phyloP scores from a whole-genome alignment of 2,113 vertebrate genomes.

The Albula goreensis region DNA sequence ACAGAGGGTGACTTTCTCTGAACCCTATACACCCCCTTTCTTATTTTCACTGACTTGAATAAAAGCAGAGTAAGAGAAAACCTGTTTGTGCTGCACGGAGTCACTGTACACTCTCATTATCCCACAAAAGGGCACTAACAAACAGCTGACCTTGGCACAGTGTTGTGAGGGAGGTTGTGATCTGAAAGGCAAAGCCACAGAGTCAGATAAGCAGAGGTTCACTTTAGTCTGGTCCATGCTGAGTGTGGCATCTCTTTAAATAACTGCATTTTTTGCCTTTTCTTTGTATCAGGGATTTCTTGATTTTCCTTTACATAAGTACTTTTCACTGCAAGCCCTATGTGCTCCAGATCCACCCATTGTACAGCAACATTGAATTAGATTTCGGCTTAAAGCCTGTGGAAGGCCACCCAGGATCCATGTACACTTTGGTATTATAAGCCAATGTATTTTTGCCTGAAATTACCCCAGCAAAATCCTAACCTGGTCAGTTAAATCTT shows the following conservation, averaged over 20 bases:
- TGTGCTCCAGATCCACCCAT: constrained; percentile 65
- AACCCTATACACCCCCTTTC: no score
- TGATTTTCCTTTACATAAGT: constrained; percentile 50
- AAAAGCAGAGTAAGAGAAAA: constrained; percentile 48
- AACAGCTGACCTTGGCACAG: constrained; percentile 67
- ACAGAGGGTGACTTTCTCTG: no score
- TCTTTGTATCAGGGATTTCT: constrained; percentile 69
- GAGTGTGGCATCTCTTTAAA: constrained; percentile 74
- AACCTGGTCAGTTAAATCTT: constrained; percentile 59
- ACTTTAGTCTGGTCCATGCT: constrained; percentile 73
- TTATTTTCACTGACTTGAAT: constrained; percentile 31
- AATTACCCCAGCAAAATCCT: constrained; percentile 50
- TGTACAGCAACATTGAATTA: constrained; percentile 65
- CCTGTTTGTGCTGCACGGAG: constrained; percentile 34
- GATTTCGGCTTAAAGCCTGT: constrained; percentile 59
- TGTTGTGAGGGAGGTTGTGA: constrained; percentile 63
- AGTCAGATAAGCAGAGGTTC: constrained; percentile 69
- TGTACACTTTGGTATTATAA: constrained; percentile 51
- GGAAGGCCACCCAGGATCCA: constrained; percentile 59
- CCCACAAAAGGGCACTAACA: constrained; percentile 64
- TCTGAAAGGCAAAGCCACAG: constrained; percentile 69
- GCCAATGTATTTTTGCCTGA: constrained; percentile 46
- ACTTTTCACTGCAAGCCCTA: constrained; percentile 61
- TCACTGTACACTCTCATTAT: constrained; percentile 58
- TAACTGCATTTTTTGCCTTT: constrained; percentile 70